Base-by-base conservation (phyloP, 2,797 vertebrate species). In the Sebastes miniatus region DNA sequence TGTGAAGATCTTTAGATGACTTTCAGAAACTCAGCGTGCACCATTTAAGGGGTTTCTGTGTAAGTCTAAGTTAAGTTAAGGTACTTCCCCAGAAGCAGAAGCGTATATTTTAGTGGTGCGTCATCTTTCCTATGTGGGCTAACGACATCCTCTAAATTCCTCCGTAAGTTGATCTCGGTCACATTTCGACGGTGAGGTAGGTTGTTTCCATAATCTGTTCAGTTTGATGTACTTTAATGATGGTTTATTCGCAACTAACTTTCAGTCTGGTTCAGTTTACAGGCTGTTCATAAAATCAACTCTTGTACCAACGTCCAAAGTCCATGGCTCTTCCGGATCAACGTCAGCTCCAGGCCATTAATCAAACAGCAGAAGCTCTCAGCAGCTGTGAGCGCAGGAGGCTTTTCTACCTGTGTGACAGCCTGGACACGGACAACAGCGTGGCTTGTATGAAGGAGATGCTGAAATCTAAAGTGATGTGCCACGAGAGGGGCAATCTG, bases 381-480 rank as follows among this genome's bases (percentile, higher is more conserved):
- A 94, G 91, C 50, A 77, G 92, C 57, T 89, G 95, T 0, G 98
- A 99, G 63, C 94, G 95, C 84, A 94, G 94, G 64, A 86, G 74
- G 0, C 75, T 97, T 50, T 57, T 93, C 3, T 99, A 97, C 79
- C 85, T 98, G 5, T 98, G 97, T 62, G 94, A 86, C 4, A 95
- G 91, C 34, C 24, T 93, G 18, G 85, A 93, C 16, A 36, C 86
- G 0, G 95, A 96, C 2, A 65, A 81, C 39, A 86, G 87, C 3
- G 66, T 57, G 9, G 18, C 80, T 0, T 65, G 83, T 2, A 54
- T 96, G 75, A 94, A 93, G 80, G 94, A 96, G 1, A 88, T 96
- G 22, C 76, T 98, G 59, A 86, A 79, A 9, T 71, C 83, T 36
- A 87, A 96, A 70, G 92, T 93, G 8, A 91, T 89, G 29, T 80